These are phyloP conservation scores for Huso huso DNA, from an alignment of 2,797 vertebrate species.

Conservation along the genomic window DNA sequence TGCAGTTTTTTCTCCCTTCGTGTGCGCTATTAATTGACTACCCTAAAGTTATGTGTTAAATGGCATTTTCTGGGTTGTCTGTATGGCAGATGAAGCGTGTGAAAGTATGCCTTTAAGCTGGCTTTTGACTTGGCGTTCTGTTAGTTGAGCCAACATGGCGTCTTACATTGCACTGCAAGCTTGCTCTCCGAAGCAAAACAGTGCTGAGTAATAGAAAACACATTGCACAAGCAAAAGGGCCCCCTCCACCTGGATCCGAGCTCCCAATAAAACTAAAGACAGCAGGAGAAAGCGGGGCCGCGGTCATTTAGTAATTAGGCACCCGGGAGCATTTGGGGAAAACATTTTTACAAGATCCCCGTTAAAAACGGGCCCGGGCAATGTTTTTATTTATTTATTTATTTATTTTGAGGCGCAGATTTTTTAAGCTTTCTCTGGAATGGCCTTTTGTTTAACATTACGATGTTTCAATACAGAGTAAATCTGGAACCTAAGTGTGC, in stretches of 20 bases:
- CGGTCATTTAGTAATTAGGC: slow-evolving; percentile 23
- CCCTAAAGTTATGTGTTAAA: slow-evolving; percentile 30
- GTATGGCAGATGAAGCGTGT: slow-evolving; percentile 46
- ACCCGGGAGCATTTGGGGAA: slow-evolving; percentile 15
- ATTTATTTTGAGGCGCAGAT: no score
- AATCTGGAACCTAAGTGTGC: no score
- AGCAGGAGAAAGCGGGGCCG: slow-evolving; percentile 21
- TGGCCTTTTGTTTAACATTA: no score
- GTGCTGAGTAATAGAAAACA: slow-evolving; percentile 54
- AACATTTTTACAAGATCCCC: slow-evolving; percentile 1
- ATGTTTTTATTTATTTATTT: no score
- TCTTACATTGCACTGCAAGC: slow-evolving; percentile 43
- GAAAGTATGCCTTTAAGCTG: slow-evolving; percentile 47
- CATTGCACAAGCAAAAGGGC: slow-evolving; percentile 40
- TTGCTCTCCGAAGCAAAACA: slow-evolving; percentile 42
- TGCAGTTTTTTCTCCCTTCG: slow-evolving; percentile 11
- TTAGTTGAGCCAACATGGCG: slow-evolving; percentile 63
- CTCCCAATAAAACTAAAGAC: slow-evolving; percentile 35
- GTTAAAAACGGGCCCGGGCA: not conserved
- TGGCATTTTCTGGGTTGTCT: slow-evolving; percentile 33
- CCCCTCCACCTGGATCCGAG: slow-evolving; percentile 33
- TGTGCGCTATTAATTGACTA: slow-evolving; percentile 20
- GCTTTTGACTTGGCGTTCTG: slow-evolving; percentile 48
- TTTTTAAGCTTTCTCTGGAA: no score
- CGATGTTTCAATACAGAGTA: no score